Percentiles rank a stretch among this genome's conserved stretches.
These are phyloP conservation scores for Apaloderma vittatum DNA, from an alignment of 2,113 vertebrate species.

Conservation along the genomic window DNA sequence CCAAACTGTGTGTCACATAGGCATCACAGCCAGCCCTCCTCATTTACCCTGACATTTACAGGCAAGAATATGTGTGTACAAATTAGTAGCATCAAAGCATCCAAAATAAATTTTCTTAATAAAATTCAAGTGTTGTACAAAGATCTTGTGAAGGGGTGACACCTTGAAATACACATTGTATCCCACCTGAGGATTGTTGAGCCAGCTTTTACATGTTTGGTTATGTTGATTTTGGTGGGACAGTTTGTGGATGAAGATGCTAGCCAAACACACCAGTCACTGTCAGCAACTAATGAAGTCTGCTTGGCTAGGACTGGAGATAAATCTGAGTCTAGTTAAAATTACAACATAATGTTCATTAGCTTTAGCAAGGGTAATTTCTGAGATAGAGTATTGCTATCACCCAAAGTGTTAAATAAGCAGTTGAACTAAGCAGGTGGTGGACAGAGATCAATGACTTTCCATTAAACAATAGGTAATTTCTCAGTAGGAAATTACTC, in stretches of 20 bases:
- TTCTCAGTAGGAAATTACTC: slow-evolving; percentile 53
- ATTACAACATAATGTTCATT: slow-evolving; percentile 72
- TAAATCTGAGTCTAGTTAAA: slow-evolving; percentile 70
- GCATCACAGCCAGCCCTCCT: background rate
- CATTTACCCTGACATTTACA: background rate
- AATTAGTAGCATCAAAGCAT: background rate
- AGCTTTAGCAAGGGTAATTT: slow-evolving; percentile 68
- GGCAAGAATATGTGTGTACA: background rate
- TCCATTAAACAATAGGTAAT: slow-evolving; percentile 66
- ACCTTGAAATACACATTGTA: background rate
- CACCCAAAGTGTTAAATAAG: slow-evolving; percentile 67
- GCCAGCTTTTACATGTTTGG: background rate
- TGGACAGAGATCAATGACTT: slow-evolving; percentile 61
- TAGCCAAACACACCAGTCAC: slow-evolving; percentile 28
- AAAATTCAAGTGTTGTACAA: background rate
- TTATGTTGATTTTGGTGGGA: background rate
- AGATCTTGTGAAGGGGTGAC: background rate
- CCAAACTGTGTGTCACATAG: background rate
- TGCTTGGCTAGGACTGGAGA: slow-evolving; percentile 18
- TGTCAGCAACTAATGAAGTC: slow-evolving; percentile 43
- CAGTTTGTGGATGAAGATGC: background rate
- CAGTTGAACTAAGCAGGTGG: slow-evolving; percentile 61
- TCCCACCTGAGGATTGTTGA: background rate
- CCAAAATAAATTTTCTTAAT: background rate
- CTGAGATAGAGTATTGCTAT: slow-evolving; percentile 64